Conservation (phyloP, 1,140 invertebrate genomes). For the Charaxes varanes region DNA sequence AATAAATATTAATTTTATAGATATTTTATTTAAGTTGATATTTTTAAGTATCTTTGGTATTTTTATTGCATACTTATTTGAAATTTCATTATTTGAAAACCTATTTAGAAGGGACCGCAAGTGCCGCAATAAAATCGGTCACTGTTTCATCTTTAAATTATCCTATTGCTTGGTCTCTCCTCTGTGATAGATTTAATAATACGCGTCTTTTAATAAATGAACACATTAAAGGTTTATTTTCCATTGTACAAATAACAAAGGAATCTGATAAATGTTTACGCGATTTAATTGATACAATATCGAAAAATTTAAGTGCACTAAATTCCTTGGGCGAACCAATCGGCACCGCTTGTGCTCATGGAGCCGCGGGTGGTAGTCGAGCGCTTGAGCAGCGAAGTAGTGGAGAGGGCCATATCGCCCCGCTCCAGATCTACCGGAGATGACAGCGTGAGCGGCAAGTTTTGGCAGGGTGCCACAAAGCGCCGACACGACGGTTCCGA, state of each 20-base stretch:
- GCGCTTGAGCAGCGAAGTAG: too few species aligned
- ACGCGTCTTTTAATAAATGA: slow-evolving; percentile 25
- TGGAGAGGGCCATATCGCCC: too few species aligned
- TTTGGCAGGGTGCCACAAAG: too few species aligned
- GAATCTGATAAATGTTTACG: slow-evolving; percentile 15
- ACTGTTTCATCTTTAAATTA: slow-evolving; percentile 20
- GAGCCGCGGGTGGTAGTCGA: too few species aligned
- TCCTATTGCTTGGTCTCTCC: slow-evolving; percentile 24
- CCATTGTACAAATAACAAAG: slow-evolving; percentile 14
- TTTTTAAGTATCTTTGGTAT: too few species aligned
- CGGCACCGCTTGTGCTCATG: too few species aligned
- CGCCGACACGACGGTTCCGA: too few species aligned
- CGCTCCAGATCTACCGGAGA: too few species aligned
- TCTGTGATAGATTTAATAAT: slow-evolving; percentile 27
- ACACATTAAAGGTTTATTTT: slow-evolving; percentile 21
- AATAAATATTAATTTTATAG: too few species aligned
- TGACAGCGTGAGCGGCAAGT: too few species aligned
- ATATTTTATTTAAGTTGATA: too few species aligned
- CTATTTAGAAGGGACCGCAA: slow-evolving; percentile 19
- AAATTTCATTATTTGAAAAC: slow-evolving; percentile 26
- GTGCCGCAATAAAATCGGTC: slow-evolving; percentile 15
- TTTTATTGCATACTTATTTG: too few species aligned
- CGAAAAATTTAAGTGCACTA: slow-evolving; percentile 21
- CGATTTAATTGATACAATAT: slow-evolving; percentile 14
- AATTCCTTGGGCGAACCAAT: slow-evolving; percentile 20